These are phyloP conservation scores for Nezara viridula DNA, from an alignment of 2,888 invertebrate species.

Conservation along the genomic window DNA sequence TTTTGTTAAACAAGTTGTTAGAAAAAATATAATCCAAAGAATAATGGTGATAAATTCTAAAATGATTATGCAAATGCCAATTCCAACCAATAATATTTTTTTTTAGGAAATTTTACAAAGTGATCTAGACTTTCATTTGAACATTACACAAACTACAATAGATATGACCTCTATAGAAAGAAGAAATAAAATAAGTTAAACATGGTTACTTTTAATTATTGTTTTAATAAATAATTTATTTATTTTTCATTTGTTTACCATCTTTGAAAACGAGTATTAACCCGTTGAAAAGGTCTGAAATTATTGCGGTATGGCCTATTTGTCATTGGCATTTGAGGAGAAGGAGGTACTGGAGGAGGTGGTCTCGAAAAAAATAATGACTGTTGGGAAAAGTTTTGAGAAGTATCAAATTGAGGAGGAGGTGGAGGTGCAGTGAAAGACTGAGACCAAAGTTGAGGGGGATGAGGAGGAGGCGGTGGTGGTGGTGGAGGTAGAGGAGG, in stretches of 20 bases:
- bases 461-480: constrained; percentile 58
- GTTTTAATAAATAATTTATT: background rate
- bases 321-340: constrained; percentile 43
- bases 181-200: background rate
- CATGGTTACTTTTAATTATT: background rate
- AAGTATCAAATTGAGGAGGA: constrained; percentile 37
- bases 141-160: background rate
- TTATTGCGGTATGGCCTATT: constrained; percentile 36
- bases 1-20: background rate
- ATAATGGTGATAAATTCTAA: background rate
- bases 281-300: constrained; percentile 54
- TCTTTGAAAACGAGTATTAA: constrained; percentile 46
- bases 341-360: constrained; percentile 19
- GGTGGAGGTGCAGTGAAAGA: constrained; percentile 32
- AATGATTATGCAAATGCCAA: background rate
- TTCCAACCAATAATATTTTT: background rate
- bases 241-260: constrained; percentile 28
- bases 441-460: background rate
- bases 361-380: constrained; percentile 49
- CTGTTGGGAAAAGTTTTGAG: constrained; percentile 31
- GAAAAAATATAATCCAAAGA: background rate
- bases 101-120: background rate
- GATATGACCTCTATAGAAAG: background rate
- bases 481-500: constrained; percentile 47
- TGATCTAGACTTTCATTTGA: background rate